Percentiles rank a stretch among this genome's conserved stretches.
phyloP scores from a whole-genome alignment of 2,888 invertebrate genomes.

The Fabriciana adippe region DNA sequence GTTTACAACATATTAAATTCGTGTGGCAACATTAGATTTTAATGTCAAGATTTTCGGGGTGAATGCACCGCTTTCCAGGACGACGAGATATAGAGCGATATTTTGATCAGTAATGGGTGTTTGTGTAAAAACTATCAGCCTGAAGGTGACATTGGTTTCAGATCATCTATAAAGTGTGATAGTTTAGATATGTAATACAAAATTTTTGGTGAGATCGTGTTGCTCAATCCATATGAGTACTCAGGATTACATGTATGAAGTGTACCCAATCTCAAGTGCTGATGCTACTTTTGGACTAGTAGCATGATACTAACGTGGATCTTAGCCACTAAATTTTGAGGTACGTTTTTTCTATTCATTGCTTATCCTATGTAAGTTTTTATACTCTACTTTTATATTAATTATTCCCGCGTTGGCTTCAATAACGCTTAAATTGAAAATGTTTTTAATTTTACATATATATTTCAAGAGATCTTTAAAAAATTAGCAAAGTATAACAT shows the following conservation, averaged over 20 bases:
- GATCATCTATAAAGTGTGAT: slow-evolving; percentile 22
- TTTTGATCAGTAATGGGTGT: slow-evolving; percentile 51
- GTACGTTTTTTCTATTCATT: slow-evolving; percentile 3
- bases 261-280: slow-evolving; percentile 8
- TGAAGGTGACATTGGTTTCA: slow-evolving; percentile 40
- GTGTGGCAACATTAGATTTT: background rate
- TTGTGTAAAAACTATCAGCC: slow-evolving; percentile 46
- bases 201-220: slow-evolving; percentile 5
- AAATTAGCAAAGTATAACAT: background rate
- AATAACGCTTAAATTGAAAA: slow-evolving; percentile 3
- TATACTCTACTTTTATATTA: background rate
- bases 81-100: slow-evolving; percentile 41
- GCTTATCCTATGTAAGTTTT: background rate
- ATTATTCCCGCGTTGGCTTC: slow-evolving; percentile 6
- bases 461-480: no score
- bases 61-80: slow-evolving; percentile 29
- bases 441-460: background rate
- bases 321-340: background rate
- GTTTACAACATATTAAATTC: no score
- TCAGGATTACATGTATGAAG: slow-evolving; percentile 17
- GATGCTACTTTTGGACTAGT: background rate
- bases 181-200: slow-evolving; percentile 12
- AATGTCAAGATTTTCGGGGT: slow-evolving; percentile 27
- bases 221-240: slow-evolving; percentile 9
- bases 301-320: slow-evolving; percentile 23